These are phyloP conservation scores for Zosterops japonicus DNA, from an alignment of 2,113 vertebrate genomes.

Conservation along the genomic window DNA sequence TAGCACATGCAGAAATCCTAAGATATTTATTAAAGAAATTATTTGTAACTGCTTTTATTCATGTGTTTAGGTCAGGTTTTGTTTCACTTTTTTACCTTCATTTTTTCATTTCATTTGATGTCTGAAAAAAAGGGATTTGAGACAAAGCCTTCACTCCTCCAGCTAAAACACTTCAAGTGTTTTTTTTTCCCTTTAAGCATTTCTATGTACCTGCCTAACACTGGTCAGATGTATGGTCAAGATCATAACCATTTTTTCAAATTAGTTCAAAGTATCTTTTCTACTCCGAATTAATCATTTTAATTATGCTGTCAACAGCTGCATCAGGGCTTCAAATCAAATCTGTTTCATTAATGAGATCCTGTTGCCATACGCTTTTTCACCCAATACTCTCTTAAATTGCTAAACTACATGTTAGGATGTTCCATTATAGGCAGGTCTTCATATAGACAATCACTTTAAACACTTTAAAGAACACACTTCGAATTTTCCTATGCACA, in stretches of 20 bases:
- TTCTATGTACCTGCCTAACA: not conserved
- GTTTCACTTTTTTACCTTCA: not conserved
- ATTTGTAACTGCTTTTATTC: not conserved
- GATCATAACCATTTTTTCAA: constrained; percentile 50
- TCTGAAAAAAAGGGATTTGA: not conserved
- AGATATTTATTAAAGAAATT: not conserved
- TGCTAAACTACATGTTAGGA: not conserved
- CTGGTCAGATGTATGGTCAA: constrained; percentile 18
- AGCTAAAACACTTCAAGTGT: not conserved
- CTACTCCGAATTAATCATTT: constrained; percentile 73
- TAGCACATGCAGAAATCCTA: not conserved
- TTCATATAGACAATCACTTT: not conserved
- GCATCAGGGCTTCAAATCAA: constrained; percentile 69
- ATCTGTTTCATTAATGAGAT: constrained; percentile 59
- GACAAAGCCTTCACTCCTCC: constrained; percentile 2
- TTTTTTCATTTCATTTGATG: not conserved
- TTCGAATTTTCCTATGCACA: not conserved
- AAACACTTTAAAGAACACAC: not conserved
- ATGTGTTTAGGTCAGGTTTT: not conserved
- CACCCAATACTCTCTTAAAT: constrained; percentile 7
- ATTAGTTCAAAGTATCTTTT: constrained; percentile 62
- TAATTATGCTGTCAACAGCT: constrained; percentile 74
- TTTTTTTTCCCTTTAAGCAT: not conserved
- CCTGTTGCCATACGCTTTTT: constrained; percentile 33
- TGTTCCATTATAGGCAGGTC: not conserved